Evolutionary conservation across 2,113 vertebrate genomes (phyloP).

Genomic region (pig (Sus scrofa)): DNA sequence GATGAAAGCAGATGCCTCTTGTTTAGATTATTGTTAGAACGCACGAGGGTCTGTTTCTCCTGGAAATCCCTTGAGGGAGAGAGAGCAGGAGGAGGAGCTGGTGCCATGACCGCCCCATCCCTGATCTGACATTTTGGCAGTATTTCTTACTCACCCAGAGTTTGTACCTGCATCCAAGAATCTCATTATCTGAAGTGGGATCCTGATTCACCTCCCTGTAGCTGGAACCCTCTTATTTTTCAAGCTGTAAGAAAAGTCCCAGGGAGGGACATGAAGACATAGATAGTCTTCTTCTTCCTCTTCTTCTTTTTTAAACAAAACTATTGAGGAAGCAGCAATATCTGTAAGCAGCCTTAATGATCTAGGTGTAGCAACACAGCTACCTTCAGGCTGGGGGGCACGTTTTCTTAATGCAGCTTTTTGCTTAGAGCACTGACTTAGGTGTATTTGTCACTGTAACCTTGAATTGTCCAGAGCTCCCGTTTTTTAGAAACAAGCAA

Average conservation of each 20-base stretch:
- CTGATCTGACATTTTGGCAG: background rate
- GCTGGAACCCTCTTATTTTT: background rate
- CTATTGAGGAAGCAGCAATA: background rate
- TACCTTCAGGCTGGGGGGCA: background rate
- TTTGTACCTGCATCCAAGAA: background rate
- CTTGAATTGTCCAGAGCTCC: conserved; percentile 15
- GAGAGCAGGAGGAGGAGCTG: background rate
- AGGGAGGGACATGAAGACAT: background rate
- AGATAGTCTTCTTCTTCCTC: background rate
- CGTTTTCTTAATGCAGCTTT: background rate
- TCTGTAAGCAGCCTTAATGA: background rate
- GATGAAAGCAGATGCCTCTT: conserved; percentile 73
- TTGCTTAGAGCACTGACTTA: background rate
- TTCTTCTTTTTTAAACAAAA: background rate
- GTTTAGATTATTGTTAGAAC: conserved; percentile 75
- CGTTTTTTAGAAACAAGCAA: background rate
- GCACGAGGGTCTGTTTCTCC: background rate
- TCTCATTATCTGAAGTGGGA: background rate
- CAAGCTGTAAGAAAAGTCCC: background rate
- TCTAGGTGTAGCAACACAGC: background rate
- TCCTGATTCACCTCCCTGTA: background rate
- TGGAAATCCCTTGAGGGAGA: conserved; percentile 16
- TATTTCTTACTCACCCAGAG: background rate
- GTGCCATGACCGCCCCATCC: background rate
- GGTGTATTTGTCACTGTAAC: background rate